These are phyloP conservation scores for Sphaeridia pumilis DNA, from an alignment of 2,888 invertebrate species.

Conservation along the genomic window DNA sequence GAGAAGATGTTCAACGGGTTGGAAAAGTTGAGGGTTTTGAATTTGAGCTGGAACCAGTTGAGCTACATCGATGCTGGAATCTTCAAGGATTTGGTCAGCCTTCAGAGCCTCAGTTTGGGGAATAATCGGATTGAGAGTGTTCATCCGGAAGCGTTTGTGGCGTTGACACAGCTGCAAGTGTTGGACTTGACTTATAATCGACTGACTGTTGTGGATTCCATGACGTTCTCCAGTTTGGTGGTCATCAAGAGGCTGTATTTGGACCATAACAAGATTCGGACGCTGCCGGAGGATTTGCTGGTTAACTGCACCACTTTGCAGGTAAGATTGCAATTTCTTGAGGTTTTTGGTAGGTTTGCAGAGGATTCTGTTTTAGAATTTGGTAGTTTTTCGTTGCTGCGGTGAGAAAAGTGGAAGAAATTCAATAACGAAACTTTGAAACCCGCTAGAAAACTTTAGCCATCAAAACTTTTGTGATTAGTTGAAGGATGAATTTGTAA, in stretches of 20 bases:
- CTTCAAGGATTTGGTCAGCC: slow-evolving; percentile 72
- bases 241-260: slow-evolving; percentile 70
- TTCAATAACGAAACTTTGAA: no score
- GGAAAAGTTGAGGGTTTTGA: slow-evolving; percentile 58
- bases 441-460: no score
- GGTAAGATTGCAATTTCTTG: no score
- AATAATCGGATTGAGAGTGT: slow-evolving; percentile 78
- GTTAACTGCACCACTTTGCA: slow-evolving; percentile 42
- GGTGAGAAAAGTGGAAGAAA: no score
- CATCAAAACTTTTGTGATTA: no score
- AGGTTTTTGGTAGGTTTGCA: no score
- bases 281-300: slow-evolving; percentile 66
- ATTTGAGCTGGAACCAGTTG: slow-evolving; percentile 71
- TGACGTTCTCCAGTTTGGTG: slow-evolving; percentile 54
- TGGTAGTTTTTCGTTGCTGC: no score
- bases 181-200: slow-evolving; percentile 79
- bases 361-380: no score
- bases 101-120: slow-evolving; percentile 72
- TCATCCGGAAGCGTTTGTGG: slow-evolving; percentile 75
- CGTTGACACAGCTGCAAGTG: slow-evolving; percentile 77
- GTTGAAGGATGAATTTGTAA: no score
- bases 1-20: slow-evolving; percentile 64
- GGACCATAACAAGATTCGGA: slow-evolving; percentile 70
- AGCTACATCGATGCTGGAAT: slow-evolving; percentile 69
- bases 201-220: slow-evolving; percentile 64